phyloP scores from a whole-genome alignment of 2,113 vertebrate species.

The Oreochromis niloticus region DNA sequence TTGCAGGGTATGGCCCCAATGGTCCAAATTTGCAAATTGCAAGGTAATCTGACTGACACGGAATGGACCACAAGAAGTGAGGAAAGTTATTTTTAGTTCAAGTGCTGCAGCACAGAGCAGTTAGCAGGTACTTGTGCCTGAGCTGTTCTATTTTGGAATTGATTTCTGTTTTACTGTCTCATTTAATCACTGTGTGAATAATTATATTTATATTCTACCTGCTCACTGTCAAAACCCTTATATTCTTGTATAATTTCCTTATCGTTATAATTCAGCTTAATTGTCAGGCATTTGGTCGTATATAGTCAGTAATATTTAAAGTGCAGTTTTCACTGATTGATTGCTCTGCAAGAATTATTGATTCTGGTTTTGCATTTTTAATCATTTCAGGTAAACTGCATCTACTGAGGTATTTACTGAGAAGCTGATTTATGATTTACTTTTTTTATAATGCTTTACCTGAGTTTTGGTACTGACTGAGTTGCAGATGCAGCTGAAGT shows the following conservation, averaged over 20 bases:
- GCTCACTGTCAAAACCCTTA: background rate
- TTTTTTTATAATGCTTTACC: background rate
- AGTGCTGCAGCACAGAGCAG: background rate
- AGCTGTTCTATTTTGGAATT: background rate
- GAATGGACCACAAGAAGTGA: constrained; percentile 12
- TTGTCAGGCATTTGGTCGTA: background rate
- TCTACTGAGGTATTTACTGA: background rate
- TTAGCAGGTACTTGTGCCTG: background rate
- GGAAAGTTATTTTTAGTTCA: constrained; percentile 4
- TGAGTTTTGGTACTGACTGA: background rate
- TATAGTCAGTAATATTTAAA: background rate
- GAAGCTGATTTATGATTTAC: background rate
- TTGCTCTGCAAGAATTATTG: background rate
- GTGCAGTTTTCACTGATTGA: background rate
- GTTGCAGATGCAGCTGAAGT: background rate
- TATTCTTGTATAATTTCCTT: background rate
- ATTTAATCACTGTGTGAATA: background rate
- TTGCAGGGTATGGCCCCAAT: constrained; percentile 23
- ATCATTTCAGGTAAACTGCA: background rate
- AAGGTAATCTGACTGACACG: constrained; percentile 20
- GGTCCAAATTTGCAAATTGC: constrained; percentile 39
- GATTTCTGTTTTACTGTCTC: background rate
- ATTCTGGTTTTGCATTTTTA: background rate
- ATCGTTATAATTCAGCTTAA: background rate
- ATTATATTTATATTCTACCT: background rate